These are phyloP conservation scores for Athene noctua DNA, from an alignment of 2,113 vertebrate species.

Conservation along the genomic window DNA sequence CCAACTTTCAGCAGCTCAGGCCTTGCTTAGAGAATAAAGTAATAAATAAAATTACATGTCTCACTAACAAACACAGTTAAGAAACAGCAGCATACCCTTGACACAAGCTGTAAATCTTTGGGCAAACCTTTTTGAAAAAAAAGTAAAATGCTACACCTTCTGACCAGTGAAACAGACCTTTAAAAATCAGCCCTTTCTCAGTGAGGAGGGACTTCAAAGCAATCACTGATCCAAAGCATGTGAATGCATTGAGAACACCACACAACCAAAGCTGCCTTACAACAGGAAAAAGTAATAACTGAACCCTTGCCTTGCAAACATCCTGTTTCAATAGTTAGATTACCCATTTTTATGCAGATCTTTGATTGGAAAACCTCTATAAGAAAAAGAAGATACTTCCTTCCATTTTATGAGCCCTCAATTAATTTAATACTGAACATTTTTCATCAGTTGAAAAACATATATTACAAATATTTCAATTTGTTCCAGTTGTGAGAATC, in stretches of 20 bases:
- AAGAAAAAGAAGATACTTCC: background rate
- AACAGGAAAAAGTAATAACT: background rate
- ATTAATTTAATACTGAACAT: slow-evolving; percentile 11
- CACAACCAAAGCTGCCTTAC: background rate
- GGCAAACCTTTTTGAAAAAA: background rate
- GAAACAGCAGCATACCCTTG: background rate
- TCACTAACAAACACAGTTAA: background rate
- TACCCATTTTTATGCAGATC: background rate
- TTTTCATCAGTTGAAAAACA: slow-evolving; percentile 24
- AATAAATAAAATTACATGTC: background rate
- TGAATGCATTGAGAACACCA: background rate
- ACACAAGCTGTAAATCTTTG: background rate
- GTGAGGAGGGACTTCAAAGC: background rate
- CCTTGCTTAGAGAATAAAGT: background rate
- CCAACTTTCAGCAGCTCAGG: background rate
- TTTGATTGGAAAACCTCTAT: background rate
- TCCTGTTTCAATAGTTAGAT: slow-evolving; percentile 3
- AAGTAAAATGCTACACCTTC: background rate
- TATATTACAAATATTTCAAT: slow-evolving; percentile 13
- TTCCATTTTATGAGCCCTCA: background rate
- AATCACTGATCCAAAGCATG: background rate
- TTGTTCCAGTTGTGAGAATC: slow-evolving; percentile 42
- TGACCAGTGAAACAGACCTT: background rate
- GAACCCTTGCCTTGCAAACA: background rate
- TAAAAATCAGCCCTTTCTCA: background rate